Base-by-base conservation (phyloP, 1,140 invertebrate species). In the Cyphomyrmex costatus region DNA sequence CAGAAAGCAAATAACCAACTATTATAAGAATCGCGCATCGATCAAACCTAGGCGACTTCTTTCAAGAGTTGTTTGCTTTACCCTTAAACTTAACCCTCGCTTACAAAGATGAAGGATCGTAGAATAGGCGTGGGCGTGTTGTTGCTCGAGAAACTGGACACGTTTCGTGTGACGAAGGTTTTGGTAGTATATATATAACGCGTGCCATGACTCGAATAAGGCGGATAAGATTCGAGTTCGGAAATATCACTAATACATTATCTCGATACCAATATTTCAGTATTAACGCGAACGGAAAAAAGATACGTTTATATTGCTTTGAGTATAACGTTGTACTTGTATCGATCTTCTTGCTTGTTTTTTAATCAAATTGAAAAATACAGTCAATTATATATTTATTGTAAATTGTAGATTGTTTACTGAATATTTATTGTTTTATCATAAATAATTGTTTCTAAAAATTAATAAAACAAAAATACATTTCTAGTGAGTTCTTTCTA, bases 201-300 rank as follows among this genome's bases (percentile, higher is more conserved):
- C 90, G 90, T 90, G 90, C 86, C 84, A 77, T 42, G 88, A 91
- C 86, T 91, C 85, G 80, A 88, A 90, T 91, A 91, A 91, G 86
- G 63, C 78, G 88, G 86, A 91, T 91, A 91, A 91, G 73, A 85
- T 91, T 87, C 77, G 77, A 82, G 60, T 86, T 68, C 27, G 76
- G 80, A 79, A 88, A 83, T 84, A 88, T 84, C 83, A 46, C 63
- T 88, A 87, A 89, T 84, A 89, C 87, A 89, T 87, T 73, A 79
- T 61, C 51, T 83, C 24, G 30, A 12, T 24, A 42, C 51, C 49
- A 79, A 24, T 86, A 88, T 68, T 61, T 88, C 42, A 51, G 86
- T 79, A 91, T 88, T 86, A 82, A 63, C 61, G 24, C 61, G 51
- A 71, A 58, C 63, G 60, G 46, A 49, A 46, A 60, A 90, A 77